Conservation (phyloP, 2,888 invertebrate species). For the Eueremaeus valkanovi region DNA sequence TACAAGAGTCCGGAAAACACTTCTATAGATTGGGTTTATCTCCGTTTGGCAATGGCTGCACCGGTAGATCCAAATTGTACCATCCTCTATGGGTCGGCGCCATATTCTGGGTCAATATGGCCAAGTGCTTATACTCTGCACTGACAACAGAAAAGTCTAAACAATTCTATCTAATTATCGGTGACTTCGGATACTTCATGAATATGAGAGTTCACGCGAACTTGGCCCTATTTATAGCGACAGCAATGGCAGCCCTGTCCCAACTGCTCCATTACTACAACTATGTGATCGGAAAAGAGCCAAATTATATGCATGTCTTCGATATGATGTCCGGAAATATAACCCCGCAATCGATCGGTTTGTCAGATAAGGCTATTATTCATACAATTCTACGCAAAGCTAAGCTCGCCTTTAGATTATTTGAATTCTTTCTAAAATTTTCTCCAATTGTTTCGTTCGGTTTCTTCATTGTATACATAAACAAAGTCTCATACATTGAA, state of each 20-base stretch:
- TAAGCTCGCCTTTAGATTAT: no score
- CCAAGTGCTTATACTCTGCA: not conserved
- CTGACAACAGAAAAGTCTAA: not conserved
- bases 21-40: no score
- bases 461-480: no score
- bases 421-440: no score
- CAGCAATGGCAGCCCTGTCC: not conserved
- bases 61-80: not conserved
- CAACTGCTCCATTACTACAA: conserved; percentile 5
- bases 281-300: not conserved
- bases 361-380: conserved; percentile 12
- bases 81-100: not conserved
- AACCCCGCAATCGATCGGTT: not conserved
- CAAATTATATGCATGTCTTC: conserved; percentile 20
- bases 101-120: not conserved
- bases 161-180: not conserved
- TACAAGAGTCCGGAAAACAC: no score
- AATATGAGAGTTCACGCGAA: conserved; percentile 33
- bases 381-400: no score
- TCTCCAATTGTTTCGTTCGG: no score
- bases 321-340: no score
- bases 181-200: no score
- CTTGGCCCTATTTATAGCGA: not conserved
- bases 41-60: no score
- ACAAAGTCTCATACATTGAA: not conserved